Evolutionary conservation across 1,140 invertebrate genomes (phyloP), one percentile per base, ranked within the genome.

Genomic region (Microplitis demolitor): DNA sequence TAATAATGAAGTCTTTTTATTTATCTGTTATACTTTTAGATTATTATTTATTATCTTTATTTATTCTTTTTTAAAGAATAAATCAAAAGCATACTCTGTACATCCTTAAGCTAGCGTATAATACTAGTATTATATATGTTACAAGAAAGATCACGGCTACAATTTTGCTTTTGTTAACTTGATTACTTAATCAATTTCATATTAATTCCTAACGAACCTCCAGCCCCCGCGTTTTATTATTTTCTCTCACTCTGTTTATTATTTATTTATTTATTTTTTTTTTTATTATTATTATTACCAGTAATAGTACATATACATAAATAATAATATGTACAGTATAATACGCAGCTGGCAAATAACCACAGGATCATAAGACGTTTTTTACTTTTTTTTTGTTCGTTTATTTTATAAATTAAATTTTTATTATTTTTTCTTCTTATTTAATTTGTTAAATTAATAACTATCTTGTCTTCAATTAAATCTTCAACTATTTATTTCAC

Each of bases 251-350:
- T 24, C 24, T 24, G 24, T 66, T 66, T 51, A 53, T 16, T 72
- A 31, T 14, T 61, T 45, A 14, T 75, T 69, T 53, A 61, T 11
- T 11, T 39, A 45, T 45, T 45, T 45, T 45, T 45, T 45, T 45
- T 6, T 9, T 39, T 11, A 9, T 11, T 45, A 45, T 45, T 45
- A 45, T 11, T 45, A 45, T 45, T 34, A 33, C 14, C 62, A 60
- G 53, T 50, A 68, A 66, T 68, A 56, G 60, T 72, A 75, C 68
- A 76, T 71, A 68, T 76, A 76, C 69, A 76, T 76, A 76, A 76
- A 76, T 76, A 68, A 76, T 74, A 76, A 74, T 76, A 74, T 76
- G 61, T 76, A 76, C 75, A 76, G 66, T 54, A 14, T 54, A 14
- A 73, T 73, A 71, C 69, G 72, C 71, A 69, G 71, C 68, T 64